Evolutionary conservation across 2,797 vertebrate genomes (phyloP).

Genomic region (Acipenser transmontanus): DNA sequence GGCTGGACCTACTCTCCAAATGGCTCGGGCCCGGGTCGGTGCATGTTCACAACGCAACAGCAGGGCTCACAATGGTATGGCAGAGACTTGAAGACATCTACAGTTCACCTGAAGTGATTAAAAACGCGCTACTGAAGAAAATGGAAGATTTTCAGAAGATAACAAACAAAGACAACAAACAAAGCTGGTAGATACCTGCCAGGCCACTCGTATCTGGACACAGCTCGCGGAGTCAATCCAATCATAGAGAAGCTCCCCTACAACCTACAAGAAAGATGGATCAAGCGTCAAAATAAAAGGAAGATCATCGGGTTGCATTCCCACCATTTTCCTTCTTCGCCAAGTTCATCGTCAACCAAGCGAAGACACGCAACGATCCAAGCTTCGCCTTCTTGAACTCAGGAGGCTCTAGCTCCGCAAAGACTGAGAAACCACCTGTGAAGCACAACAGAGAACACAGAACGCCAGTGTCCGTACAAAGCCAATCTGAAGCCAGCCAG

Average conservation of each 20-base stretch:
- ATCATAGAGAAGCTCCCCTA: neutral
- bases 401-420: neutral
- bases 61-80: conserved; percentile 3
- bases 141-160: neutral
- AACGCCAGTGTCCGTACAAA: neutral
- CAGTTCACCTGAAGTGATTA: neutral
- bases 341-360: neutral
- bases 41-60: neutral
- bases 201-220: neutral
- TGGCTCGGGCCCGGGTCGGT: conserved; percentile 1
- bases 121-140: neutral
- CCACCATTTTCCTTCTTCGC: neutral
- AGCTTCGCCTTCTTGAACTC: neutral
- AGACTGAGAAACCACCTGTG: neutral
- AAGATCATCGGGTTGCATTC: neutral
- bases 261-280: neutral
- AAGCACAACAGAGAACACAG: neutral
- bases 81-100: conserved; percentile 1
- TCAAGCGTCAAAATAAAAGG: neutral
- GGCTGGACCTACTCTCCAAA: conserved; percentile 2
- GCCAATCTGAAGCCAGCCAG: neutral
- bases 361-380: neutral
- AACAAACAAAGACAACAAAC: neutral
- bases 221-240: neutral
- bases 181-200: neutral